Conservation (phyloP, 2,888 invertebrate genomes). For the Torymus auratus region DNA sequence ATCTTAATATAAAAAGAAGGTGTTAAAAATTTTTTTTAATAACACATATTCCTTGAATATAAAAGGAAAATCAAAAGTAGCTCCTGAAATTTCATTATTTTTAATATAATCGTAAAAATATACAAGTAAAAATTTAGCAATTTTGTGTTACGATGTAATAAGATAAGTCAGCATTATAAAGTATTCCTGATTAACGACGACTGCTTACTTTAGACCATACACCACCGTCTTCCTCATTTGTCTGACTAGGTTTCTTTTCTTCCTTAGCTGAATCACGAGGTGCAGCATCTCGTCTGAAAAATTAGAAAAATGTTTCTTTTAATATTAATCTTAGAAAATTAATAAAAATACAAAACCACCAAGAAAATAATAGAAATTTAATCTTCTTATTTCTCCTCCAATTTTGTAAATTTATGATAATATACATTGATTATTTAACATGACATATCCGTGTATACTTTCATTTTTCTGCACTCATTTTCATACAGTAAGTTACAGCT, state of each 20-base stretch:
- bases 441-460: too few relatives aligned
- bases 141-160: conserved; percentile 5
- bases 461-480: too few relatives aligned
- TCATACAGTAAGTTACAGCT: too few relatives aligned
- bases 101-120: conserved; percentile 54
- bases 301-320: conserved; percentile 3
- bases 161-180: conserved; percentile 1
- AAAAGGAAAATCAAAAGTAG: not conserved
- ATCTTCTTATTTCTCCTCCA: too few relatives aligned
- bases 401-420: too few relatives aligned
- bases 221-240: conserved; percentile 64
- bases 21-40: not conserved
- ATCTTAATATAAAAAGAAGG: too few relatives aligned
- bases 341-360: too few relatives aligned
- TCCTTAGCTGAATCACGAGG: conserved; percentile 32
- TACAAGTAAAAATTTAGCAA: conserved; percentile 37
- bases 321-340: too few relatives aligned
- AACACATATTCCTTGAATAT: conserved; percentile 45
- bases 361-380: too few relatives aligned
- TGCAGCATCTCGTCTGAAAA: conserved; percentile 31
- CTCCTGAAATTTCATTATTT: conserved; percentile 39
- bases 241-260: conserved; percentile 61
- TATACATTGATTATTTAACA: too few relatives aligned
- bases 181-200: conserved; percentile 67
- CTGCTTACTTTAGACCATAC: conserved; percentile 72